phyloP scores from a whole-genome alignment of 2,888 invertebrate species.

The Aporophyla nigra region DNA sequence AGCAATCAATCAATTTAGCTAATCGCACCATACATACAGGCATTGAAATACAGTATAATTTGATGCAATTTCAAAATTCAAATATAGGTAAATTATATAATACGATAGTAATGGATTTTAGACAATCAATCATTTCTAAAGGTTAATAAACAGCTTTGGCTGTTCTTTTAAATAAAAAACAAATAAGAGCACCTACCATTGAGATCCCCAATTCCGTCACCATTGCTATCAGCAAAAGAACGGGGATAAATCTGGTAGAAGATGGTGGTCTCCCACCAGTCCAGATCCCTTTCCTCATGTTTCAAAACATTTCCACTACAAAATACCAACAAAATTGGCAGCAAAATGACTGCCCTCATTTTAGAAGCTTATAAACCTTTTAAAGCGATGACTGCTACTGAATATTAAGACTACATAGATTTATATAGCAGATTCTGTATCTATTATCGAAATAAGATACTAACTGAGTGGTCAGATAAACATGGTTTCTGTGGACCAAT shows the following conservation, averaged over 20 bases:
- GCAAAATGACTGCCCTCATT: slow-evolving; percentile 76
- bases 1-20: slow-evolving; percentile 22
- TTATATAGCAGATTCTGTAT: slow-evolving; percentile 66
- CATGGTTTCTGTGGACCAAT: slow-evolving; percentile 35
- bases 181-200: slow-evolving; percentile 80
- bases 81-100: neutral
- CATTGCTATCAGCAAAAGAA: slow-evolving; percentile 94
- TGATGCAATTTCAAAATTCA: neutral
- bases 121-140: too few species aligned
- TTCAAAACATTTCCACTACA: slow-evolving; percentile 71
- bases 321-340: slow-evolving; percentile 73
- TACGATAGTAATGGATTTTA: neutral
- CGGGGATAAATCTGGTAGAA: slow-evolving; percentile 95
- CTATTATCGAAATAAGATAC: slow-evolving; percentile 56
- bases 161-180: neutral
- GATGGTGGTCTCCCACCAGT: slow-evolving; percentile 95
- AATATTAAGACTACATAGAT: slow-evolving; percentile 52
- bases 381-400: slow-evolving; percentile 36
- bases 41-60: neutral
- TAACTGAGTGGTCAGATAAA: slow-evolving; percentile 67
- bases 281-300: slow-evolving; percentile 74
- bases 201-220: slow-evolving; percentile 93
- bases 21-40: neutral
- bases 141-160: neutral
- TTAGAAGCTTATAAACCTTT: slow-evolving; percentile 20